Conservation (phyloP, 2,888 invertebrate genomes). For the Caenorhabditis imperialis region DNA sequence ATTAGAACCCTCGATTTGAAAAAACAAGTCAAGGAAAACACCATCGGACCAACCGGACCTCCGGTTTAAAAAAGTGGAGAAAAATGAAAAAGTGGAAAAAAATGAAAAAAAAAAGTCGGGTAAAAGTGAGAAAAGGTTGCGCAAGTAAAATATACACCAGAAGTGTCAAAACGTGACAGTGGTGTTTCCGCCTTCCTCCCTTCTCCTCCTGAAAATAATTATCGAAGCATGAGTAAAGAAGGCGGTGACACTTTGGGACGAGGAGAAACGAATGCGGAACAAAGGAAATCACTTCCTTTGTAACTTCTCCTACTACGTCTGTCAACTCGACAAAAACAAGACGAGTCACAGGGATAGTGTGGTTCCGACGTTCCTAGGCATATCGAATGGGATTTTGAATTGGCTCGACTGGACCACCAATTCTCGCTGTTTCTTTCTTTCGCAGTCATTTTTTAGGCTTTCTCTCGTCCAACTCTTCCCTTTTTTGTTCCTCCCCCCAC, state of each 20-base stretch:
- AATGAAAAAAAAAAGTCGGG: too few species aligned
- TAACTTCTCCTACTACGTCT: constrained; percentile 12
- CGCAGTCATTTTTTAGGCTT: too few species aligned
- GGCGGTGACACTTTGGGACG: constrained; percentile 8
- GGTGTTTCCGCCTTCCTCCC: constrained; percentile 3
- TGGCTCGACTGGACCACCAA: constrained; percentile 7
- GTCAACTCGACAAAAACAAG: constrained; percentile 28
- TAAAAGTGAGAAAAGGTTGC: too few species aligned
- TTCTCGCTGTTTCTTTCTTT: constrained; percentile 6
- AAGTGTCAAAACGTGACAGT: constrained; percentile 43
- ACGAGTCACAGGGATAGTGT: constrained; percentile 23
- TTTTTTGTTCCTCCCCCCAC: neutral
- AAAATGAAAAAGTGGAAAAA: too few species aligned
- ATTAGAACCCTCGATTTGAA: too few species aligned
- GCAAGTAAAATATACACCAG: too few species aligned
- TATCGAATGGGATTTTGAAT: constrained; percentile 31
- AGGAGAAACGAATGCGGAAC: neutral
- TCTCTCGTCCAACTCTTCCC: too few species aligned
- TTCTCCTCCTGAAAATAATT: constrained; percentile 24
- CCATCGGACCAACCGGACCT: too few species aligned
- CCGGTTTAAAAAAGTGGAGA: too few species aligned
- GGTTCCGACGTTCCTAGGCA: constrained; percentile 4
- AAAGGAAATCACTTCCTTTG: constrained; percentile 36
- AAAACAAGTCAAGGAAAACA: too few species aligned
- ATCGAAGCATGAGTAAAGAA: constrained; percentile 43